phyloP scores from a whole-genome alignment of 1,140 invertebrate species.

The Drosophila sechellia region DNA sequence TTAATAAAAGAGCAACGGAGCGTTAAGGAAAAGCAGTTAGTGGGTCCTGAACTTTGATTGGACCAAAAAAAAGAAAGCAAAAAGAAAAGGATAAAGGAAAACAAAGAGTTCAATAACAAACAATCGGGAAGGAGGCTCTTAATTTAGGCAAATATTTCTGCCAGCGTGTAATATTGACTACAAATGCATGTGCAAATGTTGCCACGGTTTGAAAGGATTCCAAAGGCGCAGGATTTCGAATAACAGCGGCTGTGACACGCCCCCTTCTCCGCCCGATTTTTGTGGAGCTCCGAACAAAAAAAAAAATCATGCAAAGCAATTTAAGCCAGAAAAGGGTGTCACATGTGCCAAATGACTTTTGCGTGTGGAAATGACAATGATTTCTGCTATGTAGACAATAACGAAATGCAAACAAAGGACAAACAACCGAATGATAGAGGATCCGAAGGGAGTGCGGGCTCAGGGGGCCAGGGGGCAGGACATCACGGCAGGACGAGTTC shows the following conservation, averaged over 20 bases:
- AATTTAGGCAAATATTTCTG: conserved; percentile 79
- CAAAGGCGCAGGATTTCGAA: conserved; percentile 21
- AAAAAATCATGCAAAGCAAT: conserved; percentile 69
- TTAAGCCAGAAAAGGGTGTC: conserved; percentile 81
- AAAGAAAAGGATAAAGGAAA: conserved; percentile 1
- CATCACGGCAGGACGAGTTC: conserved; percentile 70
- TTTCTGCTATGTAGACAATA: conserved; percentile 80
- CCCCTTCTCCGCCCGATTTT: background rate
- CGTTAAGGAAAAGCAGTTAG: conserved; percentile 78
- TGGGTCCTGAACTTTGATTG: conserved; percentile 62
- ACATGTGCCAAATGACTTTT: conserved; percentile 83
- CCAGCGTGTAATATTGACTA: conserved; percentile 79
- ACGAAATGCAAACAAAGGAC: conserved; percentile 79
- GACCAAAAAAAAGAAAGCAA: conserved; percentile 10
- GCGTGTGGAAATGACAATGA: conserved; percentile 83
- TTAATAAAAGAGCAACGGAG: conserved; percentile 73
- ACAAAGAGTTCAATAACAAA: conserved; percentile 31
- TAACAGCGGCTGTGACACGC: conserved; percentile 51
- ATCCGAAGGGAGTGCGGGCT: no score
- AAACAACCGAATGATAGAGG: conserved; percentile 18
- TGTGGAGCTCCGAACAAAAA: background rate
- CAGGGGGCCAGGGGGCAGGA: conserved; percentile 9
- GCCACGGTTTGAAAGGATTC: conserved; percentile 76
- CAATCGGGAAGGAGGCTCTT: conserved; percentile 42
- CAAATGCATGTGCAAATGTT: conserved; percentile 83